A percentile compares a stretch with the other conserved stretches of the same genome.
Evolutionary conservation across 2,113 vertebrate species (phyloP).

Genomic region (Esox niger): DNA sequence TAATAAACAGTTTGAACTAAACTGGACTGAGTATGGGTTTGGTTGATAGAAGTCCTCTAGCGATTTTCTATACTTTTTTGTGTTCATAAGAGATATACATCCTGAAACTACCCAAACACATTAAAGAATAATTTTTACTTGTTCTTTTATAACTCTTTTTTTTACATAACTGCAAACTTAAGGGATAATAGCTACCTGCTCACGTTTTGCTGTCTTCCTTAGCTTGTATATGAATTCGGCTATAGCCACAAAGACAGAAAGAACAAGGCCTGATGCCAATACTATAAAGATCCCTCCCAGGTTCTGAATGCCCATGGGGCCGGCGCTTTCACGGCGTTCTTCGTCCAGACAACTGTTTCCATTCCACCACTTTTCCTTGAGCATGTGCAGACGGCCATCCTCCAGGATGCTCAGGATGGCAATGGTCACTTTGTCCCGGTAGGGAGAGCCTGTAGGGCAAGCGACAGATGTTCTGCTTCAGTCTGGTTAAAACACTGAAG

Average conservation of each 20-base stretch:
- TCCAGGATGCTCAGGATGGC: conserved; percentile 96
- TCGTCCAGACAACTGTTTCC: conserved; percentile 89
- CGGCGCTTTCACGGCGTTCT: conserved; percentile 84
- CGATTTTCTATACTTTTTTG: background rate
- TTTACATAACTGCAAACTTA: too few species aligned
- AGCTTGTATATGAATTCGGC: conserved; percentile 98
- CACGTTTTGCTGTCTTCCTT: conserved; percentile 86
- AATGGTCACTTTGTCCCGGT: conserved; percentile 97
- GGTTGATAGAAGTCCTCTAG: conserved; percentile 19
- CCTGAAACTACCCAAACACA: too few species aligned
- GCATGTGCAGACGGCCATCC: conserved; percentile 91
- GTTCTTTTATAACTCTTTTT: too few species aligned
- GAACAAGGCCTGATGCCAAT: conserved; percentile 89
- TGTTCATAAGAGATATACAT: background rate
- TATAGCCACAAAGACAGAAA: conserved; percentile 93
- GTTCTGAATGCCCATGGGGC: conserved; percentile 93
- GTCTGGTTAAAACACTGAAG: conserved; percentile 50
- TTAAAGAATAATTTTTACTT: too few species aligned
- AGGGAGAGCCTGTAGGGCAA: conserved; percentile 83
- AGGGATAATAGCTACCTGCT: conserved; percentile 82
- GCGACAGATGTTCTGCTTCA: conserved; percentile 55
- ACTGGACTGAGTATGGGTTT: conserved; percentile 36
- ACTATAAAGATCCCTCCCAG: conserved; percentile 97
- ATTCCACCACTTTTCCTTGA: conserved; percentile 99
- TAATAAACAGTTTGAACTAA: conserved; percentile 45